A percentile compares a stretch with the other conserved stretches of the same genome.
These are phyloP conservation scores for Phalera bucephala DNA, from an alignment of 2,888 invertebrate species.

Conservation along the genomic window DNA sequence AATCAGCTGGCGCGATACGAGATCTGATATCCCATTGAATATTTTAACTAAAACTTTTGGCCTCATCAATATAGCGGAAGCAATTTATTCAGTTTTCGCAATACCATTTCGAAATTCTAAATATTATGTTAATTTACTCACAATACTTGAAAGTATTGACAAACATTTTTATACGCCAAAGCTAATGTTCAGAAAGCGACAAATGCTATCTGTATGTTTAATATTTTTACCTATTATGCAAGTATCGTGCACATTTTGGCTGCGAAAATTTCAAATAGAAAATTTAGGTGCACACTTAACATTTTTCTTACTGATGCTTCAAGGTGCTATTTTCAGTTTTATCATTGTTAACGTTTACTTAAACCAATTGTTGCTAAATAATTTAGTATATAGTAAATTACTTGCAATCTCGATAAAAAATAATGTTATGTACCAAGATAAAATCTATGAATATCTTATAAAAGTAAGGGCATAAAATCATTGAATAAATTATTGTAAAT, in stretches of 20 bases:
- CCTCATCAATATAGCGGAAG: slow-evolving; percentile 37
- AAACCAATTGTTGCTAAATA: slow-evolving; percentile 41
- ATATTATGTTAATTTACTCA: slow-evolving; percentile 42
- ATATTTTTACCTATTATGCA: slow-evolving; percentile 30
- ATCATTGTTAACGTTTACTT: slow-evolving; percentile 42
- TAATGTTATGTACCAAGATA: slow-evolving; percentile 28
- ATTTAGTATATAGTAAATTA: slow-evolving; percentile 37
- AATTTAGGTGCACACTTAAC: slow-evolving; percentile 38
- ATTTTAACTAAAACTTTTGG: slow-evolving; percentile 46
- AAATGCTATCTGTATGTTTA: slow-evolving; percentile 31
- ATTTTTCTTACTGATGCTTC: slow-evolving; percentile 43
- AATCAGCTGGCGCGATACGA: slow-evolving; percentile 41
- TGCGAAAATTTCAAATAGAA: slow-evolving; percentile 36
- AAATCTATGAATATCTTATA: slow-evolving; percentile 20
- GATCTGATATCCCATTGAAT: slow-evolving; percentile 48
- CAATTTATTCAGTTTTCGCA: slow-evolving; percentile 37
- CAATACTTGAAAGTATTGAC: slow-evolving; percentile 44
- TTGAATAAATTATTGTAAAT: neutral
- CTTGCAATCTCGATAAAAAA: slow-evolving; percentile 23
- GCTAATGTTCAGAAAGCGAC: slow-evolving; percentile 31
- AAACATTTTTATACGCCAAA: slow-evolving; percentile 35
- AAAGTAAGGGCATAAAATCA: slow-evolving; percentile 37
- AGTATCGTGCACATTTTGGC: slow-evolving; percentile 23
- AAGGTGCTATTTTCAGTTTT: slow-evolving; percentile 45
- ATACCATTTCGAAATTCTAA: slow-evolving; percentile 37